Base-by-base conservation (phyloP, 2,113 vertebrate species). In the Oreotrochilus melanogaster region DNA sequence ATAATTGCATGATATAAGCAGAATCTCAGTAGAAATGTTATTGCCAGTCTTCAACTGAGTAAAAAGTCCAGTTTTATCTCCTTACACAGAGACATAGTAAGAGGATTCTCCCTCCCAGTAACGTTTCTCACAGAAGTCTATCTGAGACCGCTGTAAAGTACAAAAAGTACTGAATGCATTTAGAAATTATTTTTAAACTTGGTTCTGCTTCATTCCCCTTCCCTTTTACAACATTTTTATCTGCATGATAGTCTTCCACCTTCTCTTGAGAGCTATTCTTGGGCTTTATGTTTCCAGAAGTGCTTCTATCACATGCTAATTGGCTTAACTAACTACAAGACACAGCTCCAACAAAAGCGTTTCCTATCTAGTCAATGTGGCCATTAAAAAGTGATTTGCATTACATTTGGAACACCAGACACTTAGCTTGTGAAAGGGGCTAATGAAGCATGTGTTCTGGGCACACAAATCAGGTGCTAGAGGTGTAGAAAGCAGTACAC, bases 331-430 rank as follows among this genome's bases (percentile, higher is more conserved):
- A 97, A 97, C 90, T 91, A 65, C 90, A 92, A 97, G 95, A 83
- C 93, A 89, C 78, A 87, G 91, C 89, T 95, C 76, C 78, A 88
- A 95, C 91, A 96, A 96, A 97, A 96, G 91, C 87, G 70, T 93
- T 97, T 96, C 93, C 95, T 96, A 96, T 96, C 96, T 95, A 86
- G 60, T 94, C 93, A 95, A 85, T 93, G 92, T 93, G 91, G 93
- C 92, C 92, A 96, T 97, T 97, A 97, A 97, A 95, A 96, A 94
- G 96, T 95, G 84, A 97, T 97, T 97, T 97, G 94, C 95, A 94
- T 95, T 93, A 65, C 89, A 95, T 94, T 95, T 88, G 70, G 71
- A 96, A 60, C 39, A 93, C 70, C 91, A 96, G 92, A 88, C 33
- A 30, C 71, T 94, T 94, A 92, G 89, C 67, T 92, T 76, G 58